Conservation (phyloP, 2,888 invertebrate species). For the Leptarthrus brevirostris region DNA sequence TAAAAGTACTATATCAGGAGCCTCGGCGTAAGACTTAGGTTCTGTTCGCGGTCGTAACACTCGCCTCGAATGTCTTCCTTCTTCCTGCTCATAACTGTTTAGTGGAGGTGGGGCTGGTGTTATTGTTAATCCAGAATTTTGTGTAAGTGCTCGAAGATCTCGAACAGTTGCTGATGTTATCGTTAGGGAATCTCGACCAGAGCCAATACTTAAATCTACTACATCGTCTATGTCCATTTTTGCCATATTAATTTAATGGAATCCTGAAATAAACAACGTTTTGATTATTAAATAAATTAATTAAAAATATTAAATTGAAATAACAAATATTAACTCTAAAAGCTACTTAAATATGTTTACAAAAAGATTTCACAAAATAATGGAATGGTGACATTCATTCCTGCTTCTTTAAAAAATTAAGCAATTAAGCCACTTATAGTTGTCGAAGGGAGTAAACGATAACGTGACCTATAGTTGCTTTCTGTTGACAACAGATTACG, state of each 20-base stretch:
- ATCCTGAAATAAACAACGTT: constrained; percentile 58
- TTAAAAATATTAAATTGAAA: no score
- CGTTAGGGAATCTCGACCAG: constrained; percentile 66
- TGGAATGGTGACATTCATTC: no score
- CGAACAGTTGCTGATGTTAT: constrained; percentile 66
- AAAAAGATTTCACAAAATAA: no score
- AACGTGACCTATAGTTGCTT: no score
- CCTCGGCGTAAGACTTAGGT: constrained; percentile 86
- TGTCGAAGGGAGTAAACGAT: no score
- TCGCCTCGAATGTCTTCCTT: constrained; percentile 68
- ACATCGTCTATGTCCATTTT: constrained; percentile 92
- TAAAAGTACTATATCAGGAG: constrained; percentile 77
- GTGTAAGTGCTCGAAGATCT: constrained; percentile 72
- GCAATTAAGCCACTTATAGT: no score
- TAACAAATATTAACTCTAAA: no score
- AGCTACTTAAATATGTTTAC: no score
- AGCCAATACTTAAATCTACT: constrained; percentile 83
- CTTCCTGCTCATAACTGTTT: constrained; percentile 53
- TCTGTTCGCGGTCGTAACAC: constrained; percentile 86
- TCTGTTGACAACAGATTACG: no score
- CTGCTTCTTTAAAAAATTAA: no score
- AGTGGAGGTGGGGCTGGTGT: constrained; percentile 72
- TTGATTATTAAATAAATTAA: no score
- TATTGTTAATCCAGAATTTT: constrained; percentile 73
- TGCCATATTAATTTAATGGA: constrained; percentile 66